A percentile compares a stretch with the other conserved stretches of the same genome.
These are phyloP conservation scores for Varanus salvator DNA, from an alignment of 2,113 vertebrate species.

Conservation along the genomic window DNA sequence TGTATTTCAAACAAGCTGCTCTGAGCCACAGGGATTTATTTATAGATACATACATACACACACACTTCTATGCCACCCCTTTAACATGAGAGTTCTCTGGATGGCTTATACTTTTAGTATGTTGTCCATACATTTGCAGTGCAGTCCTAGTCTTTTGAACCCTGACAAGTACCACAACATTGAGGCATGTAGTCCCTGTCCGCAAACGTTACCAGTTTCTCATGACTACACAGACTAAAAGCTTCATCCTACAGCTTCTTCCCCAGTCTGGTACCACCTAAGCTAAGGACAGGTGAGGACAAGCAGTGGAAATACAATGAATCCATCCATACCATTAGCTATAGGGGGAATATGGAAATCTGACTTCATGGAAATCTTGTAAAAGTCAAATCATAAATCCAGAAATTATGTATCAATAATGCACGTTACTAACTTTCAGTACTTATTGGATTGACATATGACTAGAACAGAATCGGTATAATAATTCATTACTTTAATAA, in stretches of 20 bases:
- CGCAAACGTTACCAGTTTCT: not conserved
- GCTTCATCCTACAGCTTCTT: not conserved
- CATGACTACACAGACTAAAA: not conserved
- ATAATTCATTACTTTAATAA: slow-evolving; percentile 8
- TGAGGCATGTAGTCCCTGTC: not conserved
- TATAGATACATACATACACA: too few species aligned
- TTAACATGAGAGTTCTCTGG: too few species aligned
- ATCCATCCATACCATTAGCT: not conserved
- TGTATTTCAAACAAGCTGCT: not conserved
- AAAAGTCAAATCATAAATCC: not conserved
- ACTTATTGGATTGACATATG: not conserved
- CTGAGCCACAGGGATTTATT: not conserved
- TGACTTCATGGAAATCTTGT: not conserved
- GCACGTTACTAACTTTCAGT: not conserved
- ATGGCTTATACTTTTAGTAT: too few species aligned
- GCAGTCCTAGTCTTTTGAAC: not conserved
- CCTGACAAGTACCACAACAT: not conserved
- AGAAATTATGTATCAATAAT: not conserved
- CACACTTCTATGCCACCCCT: too few species aligned
- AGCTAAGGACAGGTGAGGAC: not conserved
- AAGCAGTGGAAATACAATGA: not conserved
- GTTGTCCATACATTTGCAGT: not conserved
- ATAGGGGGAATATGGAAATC: not conserved
- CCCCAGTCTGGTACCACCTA: not conserved
- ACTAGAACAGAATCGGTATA: not conserved